A percentile compares a stretch with the other conserved stretches of the same genome.
Evolutionary conservation across 2,888 invertebrate species (phyloP).

Genomic region (Eucera pruinosa): DNA sequence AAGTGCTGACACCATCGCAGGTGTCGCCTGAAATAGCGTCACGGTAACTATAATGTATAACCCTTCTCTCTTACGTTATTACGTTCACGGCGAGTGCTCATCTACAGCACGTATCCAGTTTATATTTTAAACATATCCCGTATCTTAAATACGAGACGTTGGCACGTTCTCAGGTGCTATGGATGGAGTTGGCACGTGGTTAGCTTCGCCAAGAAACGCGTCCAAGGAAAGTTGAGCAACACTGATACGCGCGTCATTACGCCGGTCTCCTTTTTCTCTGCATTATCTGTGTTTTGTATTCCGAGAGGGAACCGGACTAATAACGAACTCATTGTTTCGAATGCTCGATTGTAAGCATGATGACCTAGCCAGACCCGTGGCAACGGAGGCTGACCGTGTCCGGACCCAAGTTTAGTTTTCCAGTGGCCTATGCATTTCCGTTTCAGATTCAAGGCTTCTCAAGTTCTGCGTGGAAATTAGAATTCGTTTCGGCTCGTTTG

Average conservation of each 20-base stretch:
- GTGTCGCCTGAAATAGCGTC: conserved; percentile 18
- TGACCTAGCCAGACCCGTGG: conserved; percentile 44
- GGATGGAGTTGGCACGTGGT: conserved; percentile 1
- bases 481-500: conserved; percentile 47
- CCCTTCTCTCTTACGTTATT: conserved; percentile 8
- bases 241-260: background rate
- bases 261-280: background rate
- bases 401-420: conserved; percentile 22
- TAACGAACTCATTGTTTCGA: conserved; percentile 45
- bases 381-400: conserved; percentile 36
- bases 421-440: conserved; percentile 43
- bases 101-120: conserved; percentile 10
- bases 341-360: conserved; percentile 16
- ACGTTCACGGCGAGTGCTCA: conserved; percentile 3
- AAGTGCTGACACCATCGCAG: background rate
- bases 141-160: conserved; percentile 31
- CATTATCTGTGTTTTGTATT: conserved; percentile 20
- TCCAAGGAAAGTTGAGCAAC: conserved; percentile 12
- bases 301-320: conserved; percentile 25
- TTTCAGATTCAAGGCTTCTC: background rate
- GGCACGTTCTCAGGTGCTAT: conserved; percentile 14
- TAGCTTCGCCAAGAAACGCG: background rate
- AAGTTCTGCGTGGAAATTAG: conserved; percentile 38
- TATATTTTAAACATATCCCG: conserved; percentile 25
- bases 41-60: conserved; percentile 30